Evolutionary conservation across 2,888 invertebrate species (phyloP).

Genomic region (Callyntrura sp.): DNA sequence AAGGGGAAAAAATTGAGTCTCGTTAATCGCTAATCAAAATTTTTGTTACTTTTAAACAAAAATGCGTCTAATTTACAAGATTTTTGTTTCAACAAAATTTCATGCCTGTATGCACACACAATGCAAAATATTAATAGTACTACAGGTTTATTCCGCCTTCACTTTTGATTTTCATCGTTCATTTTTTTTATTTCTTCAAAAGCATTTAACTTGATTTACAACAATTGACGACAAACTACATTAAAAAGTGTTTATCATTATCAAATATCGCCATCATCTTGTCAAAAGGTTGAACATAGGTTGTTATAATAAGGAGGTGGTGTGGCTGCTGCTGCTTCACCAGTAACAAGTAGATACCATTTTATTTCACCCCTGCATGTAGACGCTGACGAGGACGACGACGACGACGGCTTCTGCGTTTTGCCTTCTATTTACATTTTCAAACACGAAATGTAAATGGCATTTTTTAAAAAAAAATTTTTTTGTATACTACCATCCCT

Average conservation of each 20-base stretch:
- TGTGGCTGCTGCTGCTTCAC: conserved; percentile 6
- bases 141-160: conserved; percentile 1
- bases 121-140: background rate
- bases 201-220: conserved; percentile 48
- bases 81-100: background rate
- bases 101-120: background rate
- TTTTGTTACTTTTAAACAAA: background rate
- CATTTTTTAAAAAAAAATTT: conserved; percentile 10
- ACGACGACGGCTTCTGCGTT: background rate
- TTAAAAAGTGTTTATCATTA: conserved; percentile 26
- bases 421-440: conserved; percentile 14
- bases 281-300: conserved; percentile 49
- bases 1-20: background rate
- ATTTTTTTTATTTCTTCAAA: conserved; percentile 12
- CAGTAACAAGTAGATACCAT: background rate
- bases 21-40: conserved; percentile 2
- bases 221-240: conserved; percentile 24
- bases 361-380: background rate
- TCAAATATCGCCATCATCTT: conserved; percentile 24
- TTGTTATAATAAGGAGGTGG: background rate
- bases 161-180: conserved; percentile 59
- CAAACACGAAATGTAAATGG: conserved; percentile 47
- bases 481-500: no score
- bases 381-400: background rate
- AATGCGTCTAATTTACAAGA: conserved; percentile 16